Percentiles rank a stretch among this genome's conserved stretches.
Conservation (phyloP, 1,140 invertebrate genomes). For the Pentalonia nigronervosa region DNA sequence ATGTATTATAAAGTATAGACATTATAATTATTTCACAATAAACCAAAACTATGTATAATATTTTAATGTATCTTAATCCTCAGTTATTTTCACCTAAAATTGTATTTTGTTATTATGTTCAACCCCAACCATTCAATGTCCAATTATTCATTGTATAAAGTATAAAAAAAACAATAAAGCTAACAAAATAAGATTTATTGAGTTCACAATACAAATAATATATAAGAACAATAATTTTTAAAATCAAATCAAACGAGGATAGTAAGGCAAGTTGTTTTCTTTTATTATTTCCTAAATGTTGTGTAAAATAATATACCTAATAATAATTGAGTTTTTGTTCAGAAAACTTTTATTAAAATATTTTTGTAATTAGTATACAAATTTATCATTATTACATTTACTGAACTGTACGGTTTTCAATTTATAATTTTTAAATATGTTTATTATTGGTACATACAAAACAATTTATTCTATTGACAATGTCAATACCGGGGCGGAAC, state of each 20-base stretch:
- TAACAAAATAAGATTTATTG: no score
- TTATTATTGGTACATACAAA: not conserved
- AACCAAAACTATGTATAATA: not conserved
- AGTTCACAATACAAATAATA: no score
- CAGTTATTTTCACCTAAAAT: not conserved
- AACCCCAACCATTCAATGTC: no score
- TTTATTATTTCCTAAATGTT: no score
- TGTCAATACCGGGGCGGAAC: no score
- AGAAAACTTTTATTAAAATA: not conserved
- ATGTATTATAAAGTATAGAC: no score
- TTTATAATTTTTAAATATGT: not conserved
- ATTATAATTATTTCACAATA: not conserved
- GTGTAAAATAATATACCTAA: not conserved
- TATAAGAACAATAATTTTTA: no score
- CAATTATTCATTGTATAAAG: not conserved
- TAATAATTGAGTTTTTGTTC: not conserved
- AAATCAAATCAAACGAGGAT: no score
- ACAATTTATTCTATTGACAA: no score
- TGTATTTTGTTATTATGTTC: not conserved
- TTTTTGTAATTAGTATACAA: not conserved
- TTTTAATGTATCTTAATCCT: not conserved
- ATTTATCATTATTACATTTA: not conserved
- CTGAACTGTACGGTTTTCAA: not conserved
- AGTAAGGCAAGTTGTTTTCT: no score
- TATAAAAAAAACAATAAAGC: no score